Evolutionary conservation across 1,140 invertebrate species (phyloP).

Genomic region (Panulirus ornatus): DNA sequence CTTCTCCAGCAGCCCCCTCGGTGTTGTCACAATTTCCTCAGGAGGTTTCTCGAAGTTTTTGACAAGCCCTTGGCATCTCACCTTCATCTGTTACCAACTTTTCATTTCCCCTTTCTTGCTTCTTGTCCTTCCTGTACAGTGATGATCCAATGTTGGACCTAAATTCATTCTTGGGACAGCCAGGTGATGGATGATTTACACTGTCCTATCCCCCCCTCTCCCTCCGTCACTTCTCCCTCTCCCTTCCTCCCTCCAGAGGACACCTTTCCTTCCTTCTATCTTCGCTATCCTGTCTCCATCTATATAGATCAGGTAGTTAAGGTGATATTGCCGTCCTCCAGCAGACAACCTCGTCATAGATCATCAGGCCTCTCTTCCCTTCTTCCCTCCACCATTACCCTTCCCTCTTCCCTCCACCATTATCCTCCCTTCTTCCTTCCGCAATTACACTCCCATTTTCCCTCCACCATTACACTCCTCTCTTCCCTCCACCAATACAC

Average conservation of each 20-base stretch:
- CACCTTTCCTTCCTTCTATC: too few species aligned
- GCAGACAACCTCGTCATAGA: too few species aligned
- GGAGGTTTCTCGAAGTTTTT: too few species aligned
- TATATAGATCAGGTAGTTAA: too few species aligned
- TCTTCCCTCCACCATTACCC: background rate
- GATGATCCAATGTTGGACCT: conserved; percentile 50
- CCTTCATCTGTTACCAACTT: conserved; percentile 53
- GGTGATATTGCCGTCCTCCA: too few species aligned
- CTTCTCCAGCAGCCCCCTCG: too few species aligned
- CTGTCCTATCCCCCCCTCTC: background rate
- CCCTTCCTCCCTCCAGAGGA: background rate
- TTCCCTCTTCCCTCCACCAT: background rate
- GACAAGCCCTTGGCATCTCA: conserved; percentile 33
- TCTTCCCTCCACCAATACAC: too few species aligned
- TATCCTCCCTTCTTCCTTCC: too few species aligned
- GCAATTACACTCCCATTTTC: too few species aligned
- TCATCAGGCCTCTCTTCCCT: background rate
- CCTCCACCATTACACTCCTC: background rate
- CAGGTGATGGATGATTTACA: conserved; percentile 57
- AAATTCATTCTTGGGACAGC: conserved; percentile 50
- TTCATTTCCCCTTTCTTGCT: conserved; percentile 56
- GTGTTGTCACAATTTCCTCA: too few species aligned
- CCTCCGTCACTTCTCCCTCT: background rate
- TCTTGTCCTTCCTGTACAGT: conserved; percentile 44
- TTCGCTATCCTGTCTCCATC: background rate